Conservation (phyloP, 2,797 vertebrate genomes). For the Rallus crepitans region DNA sequence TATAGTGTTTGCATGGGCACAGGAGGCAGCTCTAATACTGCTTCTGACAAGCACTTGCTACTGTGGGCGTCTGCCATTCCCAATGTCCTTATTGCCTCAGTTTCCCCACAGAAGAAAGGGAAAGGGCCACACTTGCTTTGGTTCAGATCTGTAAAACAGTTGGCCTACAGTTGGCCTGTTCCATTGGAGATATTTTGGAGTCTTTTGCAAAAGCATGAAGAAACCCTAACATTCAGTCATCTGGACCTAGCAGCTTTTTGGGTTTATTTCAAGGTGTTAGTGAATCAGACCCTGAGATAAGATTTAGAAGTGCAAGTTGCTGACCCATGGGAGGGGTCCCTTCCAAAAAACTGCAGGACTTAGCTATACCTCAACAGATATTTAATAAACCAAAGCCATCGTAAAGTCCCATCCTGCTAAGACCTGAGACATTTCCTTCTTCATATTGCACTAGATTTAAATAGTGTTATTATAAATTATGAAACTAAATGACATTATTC, state of each 20-base stretch:
- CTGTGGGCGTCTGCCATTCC: neutral
- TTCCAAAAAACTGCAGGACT: neutral
- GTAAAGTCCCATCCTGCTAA: neutral
- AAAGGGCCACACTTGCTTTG: neutral
- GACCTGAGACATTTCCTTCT: neutral
- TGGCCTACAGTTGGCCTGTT: neutral
- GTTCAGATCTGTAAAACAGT: neutral
- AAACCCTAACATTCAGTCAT: neutral
- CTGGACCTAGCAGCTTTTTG: neutral
- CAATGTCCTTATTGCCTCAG: neutral
- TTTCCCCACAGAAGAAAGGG: neutral
- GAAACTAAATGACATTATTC: neutral
- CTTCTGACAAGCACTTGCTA: slow-evolving; percentile 12
- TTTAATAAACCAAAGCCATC: neutral
- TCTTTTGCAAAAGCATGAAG: neutral
- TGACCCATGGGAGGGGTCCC: neutral
- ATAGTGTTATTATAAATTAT: neutral
- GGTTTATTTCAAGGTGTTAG: neutral
- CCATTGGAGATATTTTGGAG: neutral
- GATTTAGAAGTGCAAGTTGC: neutral
- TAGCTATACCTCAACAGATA: neutral
- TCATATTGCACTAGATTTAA: neutral
- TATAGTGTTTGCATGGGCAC: neutral
- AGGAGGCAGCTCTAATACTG: neutral
- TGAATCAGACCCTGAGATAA: neutral